phyloP scores from a whole-genome alignment of 2,888 invertebrate species.

The Neoaliturus tenellus region DNA sequence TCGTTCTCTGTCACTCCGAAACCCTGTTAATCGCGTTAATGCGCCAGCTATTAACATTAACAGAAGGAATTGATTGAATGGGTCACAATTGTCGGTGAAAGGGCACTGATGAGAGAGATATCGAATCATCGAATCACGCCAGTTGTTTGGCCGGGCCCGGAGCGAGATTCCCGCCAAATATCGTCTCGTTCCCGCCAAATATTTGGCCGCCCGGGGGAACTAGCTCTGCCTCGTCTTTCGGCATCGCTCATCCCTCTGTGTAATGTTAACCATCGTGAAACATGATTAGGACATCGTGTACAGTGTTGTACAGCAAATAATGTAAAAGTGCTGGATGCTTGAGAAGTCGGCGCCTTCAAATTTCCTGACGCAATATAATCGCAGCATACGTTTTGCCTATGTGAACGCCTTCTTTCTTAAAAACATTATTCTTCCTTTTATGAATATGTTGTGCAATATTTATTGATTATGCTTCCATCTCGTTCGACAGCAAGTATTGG shows the following conservation, averaged over 20 bases:
- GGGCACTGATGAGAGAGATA: slow-evolving; percentile 31
- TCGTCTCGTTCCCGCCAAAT: slow-evolving; percentile 26
- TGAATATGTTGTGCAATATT: too few relatives aligned
- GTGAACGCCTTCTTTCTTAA: too few relatives aligned
- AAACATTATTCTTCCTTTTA: too few relatives aligned
- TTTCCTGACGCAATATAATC: too few relatives aligned
- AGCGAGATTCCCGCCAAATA: slow-evolving; percentile 13
- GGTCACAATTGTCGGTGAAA: slow-evolving; percentile 45
- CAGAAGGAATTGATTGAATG: slow-evolving; percentile 45
- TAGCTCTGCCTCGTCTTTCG: not conserved
- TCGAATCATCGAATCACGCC: slow-evolving; percentile 29
- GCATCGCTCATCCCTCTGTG: not conserved
- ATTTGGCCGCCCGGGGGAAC: slow-evolving; percentile 31
- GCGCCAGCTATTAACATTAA: slow-evolving; percentile 38
- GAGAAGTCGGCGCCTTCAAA: too few relatives aligned
- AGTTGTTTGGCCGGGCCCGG: slow-evolving; percentile 13
- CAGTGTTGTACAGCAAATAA: too few relatives aligned
- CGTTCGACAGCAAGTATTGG: too few relatives aligned
- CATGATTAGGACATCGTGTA: too few relatives aligned
- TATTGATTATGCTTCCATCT: too few relatives aligned
- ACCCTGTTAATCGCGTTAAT: slow-evolving; percentile 38
- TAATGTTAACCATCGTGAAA: slow-evolving; percentile 6
- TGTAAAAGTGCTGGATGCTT: too few relatives aligned
- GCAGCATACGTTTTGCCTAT: too few relatives aligned
- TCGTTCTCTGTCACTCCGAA: not conserved